phyloP scores from a whole-genome alignment of 2,113 vertebrate species.

The Garra rufa region DNA sequence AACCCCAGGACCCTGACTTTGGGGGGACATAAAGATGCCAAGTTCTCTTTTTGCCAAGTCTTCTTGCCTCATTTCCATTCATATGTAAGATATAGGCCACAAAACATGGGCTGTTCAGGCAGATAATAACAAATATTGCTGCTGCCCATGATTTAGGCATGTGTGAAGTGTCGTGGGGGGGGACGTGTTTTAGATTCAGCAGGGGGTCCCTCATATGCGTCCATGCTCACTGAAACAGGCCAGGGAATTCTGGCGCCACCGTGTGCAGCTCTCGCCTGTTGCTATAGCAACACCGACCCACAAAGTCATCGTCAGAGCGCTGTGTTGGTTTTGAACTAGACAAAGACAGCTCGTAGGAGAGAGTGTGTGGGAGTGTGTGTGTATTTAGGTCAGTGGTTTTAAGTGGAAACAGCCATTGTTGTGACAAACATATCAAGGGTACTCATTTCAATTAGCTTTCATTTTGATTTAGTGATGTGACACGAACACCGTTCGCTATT shows the following conservation, averaged over 20 bases:
- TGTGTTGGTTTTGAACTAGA: constrained; percentile 30
- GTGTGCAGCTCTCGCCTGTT: constrained; percentile 34
- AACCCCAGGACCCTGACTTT: not conserved
- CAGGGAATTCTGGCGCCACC: constrained; percentile 36
- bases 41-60: not conserved
- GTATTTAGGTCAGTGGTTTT: constrained; percentile 41
- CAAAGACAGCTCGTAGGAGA: constrained; percentile 39
- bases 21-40: constrained; percentile 20
- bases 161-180: not conserved
- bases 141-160: not conserved
- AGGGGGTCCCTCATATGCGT: constrained; percentile 16
- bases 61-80: not conserved
- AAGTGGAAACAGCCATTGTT: constrained; percentile 31
- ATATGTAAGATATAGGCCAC: not conserved
- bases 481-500: not conserved
- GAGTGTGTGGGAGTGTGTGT: constrained; percentile 26
- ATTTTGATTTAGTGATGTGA: not conserved
- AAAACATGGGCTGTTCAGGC: not conserved
- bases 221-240: not conserved
- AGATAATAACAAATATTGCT: constrained; percentile 20
- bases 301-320: constrained; percentile 2
- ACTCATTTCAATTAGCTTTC: not conserved
- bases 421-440: constrained; percentile 26
- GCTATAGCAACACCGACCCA: constrained; percentile 50
- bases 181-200: constrained; percentile 23